Percentiles rank a stretch among this genome's conserved stretches.
Conservation (phyloP, 2,888 invertebrate species). For the Strigamia crassipes region DNA sequence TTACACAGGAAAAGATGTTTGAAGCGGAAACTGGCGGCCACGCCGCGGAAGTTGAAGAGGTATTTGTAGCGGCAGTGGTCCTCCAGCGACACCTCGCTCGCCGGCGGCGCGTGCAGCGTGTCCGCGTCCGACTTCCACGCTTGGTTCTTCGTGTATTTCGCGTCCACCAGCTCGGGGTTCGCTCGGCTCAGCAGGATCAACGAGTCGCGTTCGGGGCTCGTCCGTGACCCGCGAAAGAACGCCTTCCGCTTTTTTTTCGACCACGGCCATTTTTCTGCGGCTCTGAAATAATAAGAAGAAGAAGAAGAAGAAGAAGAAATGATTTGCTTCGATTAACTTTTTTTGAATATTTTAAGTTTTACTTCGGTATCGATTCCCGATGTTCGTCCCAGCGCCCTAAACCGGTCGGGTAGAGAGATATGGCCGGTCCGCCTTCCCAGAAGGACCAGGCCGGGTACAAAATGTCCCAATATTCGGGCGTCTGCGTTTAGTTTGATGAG, state of each 20-base stretch:
- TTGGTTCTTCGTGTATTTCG: slow-evolving; percentile 96
- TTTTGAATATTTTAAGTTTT: no score
- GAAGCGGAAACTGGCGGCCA: slow-evolving; percentile 95
- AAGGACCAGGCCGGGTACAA: slow-evolving; percentile 95
- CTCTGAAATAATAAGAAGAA: slow-evolving; percentile 56
- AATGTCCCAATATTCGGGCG: slow-evolving; percentile 81
- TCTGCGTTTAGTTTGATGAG: slow-evolving; percentile 61
- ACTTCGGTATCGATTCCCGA: slow-evolving; percentile 70
- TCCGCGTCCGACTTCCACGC: slow-evolving; percentile 77
- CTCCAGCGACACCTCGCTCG: slow-evolving; percentile 83
- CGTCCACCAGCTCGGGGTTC: slow-evolving; percentile 79
- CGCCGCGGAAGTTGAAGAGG: slow-evolving; percentile 93
- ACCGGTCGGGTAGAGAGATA: slow-evolving; percentile 79
- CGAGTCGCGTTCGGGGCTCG: slow-evolving; percentile 86
- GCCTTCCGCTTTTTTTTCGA: slow-evolving; percentile 67
- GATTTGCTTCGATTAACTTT: no score
- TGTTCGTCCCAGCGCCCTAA: slow-evolving; percentile 82
- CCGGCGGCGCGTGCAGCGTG: slow-evolving; percentile 81
- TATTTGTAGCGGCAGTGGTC: slow-evolving; percentile 90
- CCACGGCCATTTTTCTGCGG: slow-evolving; percentile 75
- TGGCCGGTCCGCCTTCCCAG: slow-evolving; percentile 98
- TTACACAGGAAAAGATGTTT: slow-evolving; percentile 93
- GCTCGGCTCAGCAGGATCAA: slow-evolving; percentile 75
- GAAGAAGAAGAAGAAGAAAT: no score
- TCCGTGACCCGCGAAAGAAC: slow-evolving; percentile 94